Evolutionary conservation across 2,113 vertebrate species (phyloP), one percentile per base, ranked within the genome.

Genomic region (Zosterops hypoxanthus): DNA sequence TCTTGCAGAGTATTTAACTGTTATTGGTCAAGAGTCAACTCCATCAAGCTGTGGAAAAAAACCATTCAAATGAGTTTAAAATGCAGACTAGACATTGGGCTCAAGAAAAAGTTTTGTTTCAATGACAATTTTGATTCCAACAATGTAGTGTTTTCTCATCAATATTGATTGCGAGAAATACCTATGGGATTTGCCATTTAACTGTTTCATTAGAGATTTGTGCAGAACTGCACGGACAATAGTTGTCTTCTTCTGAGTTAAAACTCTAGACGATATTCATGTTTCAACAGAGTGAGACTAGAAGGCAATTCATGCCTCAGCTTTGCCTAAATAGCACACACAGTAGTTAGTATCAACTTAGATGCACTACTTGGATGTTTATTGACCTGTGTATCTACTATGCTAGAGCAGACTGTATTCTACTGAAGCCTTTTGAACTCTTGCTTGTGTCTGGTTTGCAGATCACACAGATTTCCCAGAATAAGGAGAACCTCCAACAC

Each of bases 101-200:
- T 69, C 53, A 47, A 72, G 42, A 66, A 64, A 76, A 65, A 63
- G 1, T 25, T 56, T 59, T 73, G 12, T 5, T 69, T 88, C 20
- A 15, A 50, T 49, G 10, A 49, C 24, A 1, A 29, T 77, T 88
- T 86, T 83, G 15, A 60, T 82, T 85, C 33, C 53, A 91, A 3
- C 0, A 0, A n/a, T 33, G 28, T 0, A 55, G 24, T 13, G 13
- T 39, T 75, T 63, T 56, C 15, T 53, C 15, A 9, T 49, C 46
- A 63, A n/a, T 34, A 11, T 50, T 5, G 22, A 24, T 71, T 76
- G 17, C 55, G 59, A 61, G 42, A 53, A 90, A 68, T 42, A 82
- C 16, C 25, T 59, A 7, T 50, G 46, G 29, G 9, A 9, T 65
- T 93, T 90, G 25, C 23, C 41, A 18, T 95, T 93, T 85, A 60